Base-by-base conservation (phyloP, 2,888 invertebrate genomes). In the Coleophora deauratella region DNA sequence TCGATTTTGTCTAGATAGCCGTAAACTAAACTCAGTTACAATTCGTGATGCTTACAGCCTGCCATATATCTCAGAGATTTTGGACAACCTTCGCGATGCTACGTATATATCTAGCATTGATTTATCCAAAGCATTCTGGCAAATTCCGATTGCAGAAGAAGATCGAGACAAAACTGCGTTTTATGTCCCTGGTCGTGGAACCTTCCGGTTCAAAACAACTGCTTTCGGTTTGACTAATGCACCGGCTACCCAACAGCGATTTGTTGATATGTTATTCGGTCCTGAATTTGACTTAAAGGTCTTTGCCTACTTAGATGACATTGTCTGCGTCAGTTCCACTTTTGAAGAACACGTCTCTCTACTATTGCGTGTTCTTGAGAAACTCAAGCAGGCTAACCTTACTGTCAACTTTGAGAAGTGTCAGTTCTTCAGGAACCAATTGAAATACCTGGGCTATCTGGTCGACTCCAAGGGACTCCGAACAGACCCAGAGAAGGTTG, bases 401-500 rank as follows among this genome's bases (percentile, higher is more conserved):
- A 50, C 55, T 3, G 38, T 52, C 15, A 52, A 50, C 38, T 28
- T 15, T 47, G 1, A 33, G 41, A n/a, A 54, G 54, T 34, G 43
- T 32, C n/a, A 47, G 7, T 51, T 54, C 32, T 53, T 52, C 12
- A 21, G 53, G 1, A 40, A 32, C 3, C 12, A 47, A 27, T 15
- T 56, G 1, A 45, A 43, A 27, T 52, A 51, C 32, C 28, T 50
- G 0, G 54, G 55, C 2, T 55, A 54, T 4, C 13, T 37, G 11
- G 37, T 15, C 3, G 37, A 37, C 9, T 28, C 11, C 10, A 57
- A 54, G 57, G 61, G 2, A 31, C n/a, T 61, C 1, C 50, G 47
- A 7, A 49, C 56, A 1, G 56, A 61, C 31, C 57, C 57, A 7
- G 52, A 44, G 10, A 58, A 61, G 28, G 42, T 54, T 1, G 37